Base-by-base conservation (phyloP, 2,113 vertebrate genomes). In the Poeciliopsis prolifica region DNA sequence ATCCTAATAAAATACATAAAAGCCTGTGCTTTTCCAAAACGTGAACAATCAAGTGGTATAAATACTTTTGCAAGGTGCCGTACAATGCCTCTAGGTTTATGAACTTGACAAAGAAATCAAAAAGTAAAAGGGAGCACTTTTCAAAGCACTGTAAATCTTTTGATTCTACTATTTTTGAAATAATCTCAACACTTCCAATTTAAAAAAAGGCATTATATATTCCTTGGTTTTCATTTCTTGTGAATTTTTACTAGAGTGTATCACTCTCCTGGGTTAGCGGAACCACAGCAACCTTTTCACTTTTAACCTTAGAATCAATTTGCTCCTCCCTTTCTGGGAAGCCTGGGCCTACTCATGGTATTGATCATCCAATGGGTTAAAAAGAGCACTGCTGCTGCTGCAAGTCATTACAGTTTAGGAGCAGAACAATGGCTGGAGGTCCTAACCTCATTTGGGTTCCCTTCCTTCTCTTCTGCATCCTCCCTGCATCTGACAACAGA, bases 391-490 rank as follows among this genome's bases (percentile, higher is more conserved):
- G 71, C 24, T 31, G 6, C 48, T 61, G 29, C 28, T 69, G 30
- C 17, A 26, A 1, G 17, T n/a, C 24, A 9, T 70, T 60, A 2
- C 5, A 4, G 37, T 19, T 44, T 19, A 28, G 15, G 40, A 24
- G 37, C 24, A 54, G 4, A 1, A 0, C 61, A 13, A 89, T 89
- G 89, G 65, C 75, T 35, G 62, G 11, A 30, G 19, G 14, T 10
- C 76, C 68, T 72, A 3, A 8, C 1, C 61, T 77, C 0, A 0
- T 77, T 42, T 82, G 74, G 79, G 10, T 74, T 65, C 4, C 12
- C 0, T 14, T 87, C 54, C 58, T 88, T 22, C 67, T 90, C 33
- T 58, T 5, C n/a, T 79, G 37, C 42, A 60, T 69, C 29, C 31
- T 77, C 79, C 35, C 62, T 29, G 15, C 61, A 54, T 84, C 74